Base-by-base conservation (phyloP, 2,113 vertebrate genomes). In the Perca fluviatilis region DNA sequence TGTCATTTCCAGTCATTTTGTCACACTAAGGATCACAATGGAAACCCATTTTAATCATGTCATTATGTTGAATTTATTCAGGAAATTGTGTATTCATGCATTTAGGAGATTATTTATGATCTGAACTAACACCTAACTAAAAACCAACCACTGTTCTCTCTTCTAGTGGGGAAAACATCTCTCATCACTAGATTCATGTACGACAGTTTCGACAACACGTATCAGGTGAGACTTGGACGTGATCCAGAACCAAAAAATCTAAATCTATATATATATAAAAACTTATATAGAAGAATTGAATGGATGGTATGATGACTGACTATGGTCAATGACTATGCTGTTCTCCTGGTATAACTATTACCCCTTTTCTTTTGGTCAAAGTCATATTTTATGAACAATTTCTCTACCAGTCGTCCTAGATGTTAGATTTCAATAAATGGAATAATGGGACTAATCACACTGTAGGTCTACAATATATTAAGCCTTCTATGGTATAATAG, bases 121-220 rank as follows among this genome's bases (percentile, higher is more conserved):
- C 10, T 50, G 46, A 58, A 54, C 21, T 72, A n/a, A 56, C 14
- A 36, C 12, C 16, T 5, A 3, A 75, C 74, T 74, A n/a, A 69
- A 64, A 69, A 25, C 16, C 23, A 19, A 65, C 33, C 21, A 73
- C 25, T 63, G 25, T 78, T 74, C 68, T 90, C 2, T 89, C 40
- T 94, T 95, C 61, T 88, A 96, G 95, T 96, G 89, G 95, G 95
- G 56, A 96, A 96, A 93, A 96, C 95, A 23, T 96, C 95, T 77
- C 93, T 96, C 89, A 96, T 96, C 85, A 96, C 95, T 82, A 95
- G 95, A 86, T 96, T 96, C 91, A 96, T 96, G 95, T 96, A 96
- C 50, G 95, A 96, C 92, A 96, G 95, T 74, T 96, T 96, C 49
- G 95, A 96, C 91, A 96, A 95, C 93, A 96, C 95, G 25, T 96